Base-by-base conservation (phyloP, 2,113 vertebrate genomes). In the Salvelinus fontinalis region DNA sequence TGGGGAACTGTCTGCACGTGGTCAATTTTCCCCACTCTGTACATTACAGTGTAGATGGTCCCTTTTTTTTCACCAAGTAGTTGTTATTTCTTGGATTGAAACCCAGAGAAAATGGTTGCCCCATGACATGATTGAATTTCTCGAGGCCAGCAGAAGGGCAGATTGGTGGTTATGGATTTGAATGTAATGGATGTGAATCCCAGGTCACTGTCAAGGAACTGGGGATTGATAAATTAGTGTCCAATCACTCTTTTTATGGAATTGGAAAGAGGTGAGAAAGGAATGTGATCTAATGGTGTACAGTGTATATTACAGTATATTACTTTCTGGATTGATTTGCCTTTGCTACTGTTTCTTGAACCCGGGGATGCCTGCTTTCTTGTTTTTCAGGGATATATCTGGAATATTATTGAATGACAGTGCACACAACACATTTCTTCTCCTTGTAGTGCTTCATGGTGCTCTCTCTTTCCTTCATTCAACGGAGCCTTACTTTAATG, bases 401-500 rank as follows among this genome's bases (percentile, higher is more conserved):
- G 51, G 16, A 54, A 54, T 18, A 54, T 18, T 54, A 54, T 14
- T 54, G 51, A 54, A 54, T 4, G 62, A 24, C 64, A 59, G 22
- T 18, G 4, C 29, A 6, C 48, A 6, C 7, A 20, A 22, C 39
- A 48, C 68, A 67, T 59, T 26, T 29, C 69, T 57, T 76, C 57
- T 79, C 49, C 64, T 59, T 60, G 18, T 11, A 12, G 65, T 29
- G 65, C 8, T 8, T 4, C 27, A n/a, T 29, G 26, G 12, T 66
- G 12, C 71, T 60, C 18, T 57, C 67, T 73, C 73, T 64, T 70
- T 22, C 48, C 57, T 65, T 57, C 29, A 39, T 31, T 78, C 73
- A 39, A 64, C 60, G 1, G 9, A 22, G 22, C 62, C 11, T 27
- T 13, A 16, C 73, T 75, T 83, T 72, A 79, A 86, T 77, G 79